phyloP scores from a whole-genome alignment of 2,797 vertebrate species.

The Enteromius argenteus region DNA sequence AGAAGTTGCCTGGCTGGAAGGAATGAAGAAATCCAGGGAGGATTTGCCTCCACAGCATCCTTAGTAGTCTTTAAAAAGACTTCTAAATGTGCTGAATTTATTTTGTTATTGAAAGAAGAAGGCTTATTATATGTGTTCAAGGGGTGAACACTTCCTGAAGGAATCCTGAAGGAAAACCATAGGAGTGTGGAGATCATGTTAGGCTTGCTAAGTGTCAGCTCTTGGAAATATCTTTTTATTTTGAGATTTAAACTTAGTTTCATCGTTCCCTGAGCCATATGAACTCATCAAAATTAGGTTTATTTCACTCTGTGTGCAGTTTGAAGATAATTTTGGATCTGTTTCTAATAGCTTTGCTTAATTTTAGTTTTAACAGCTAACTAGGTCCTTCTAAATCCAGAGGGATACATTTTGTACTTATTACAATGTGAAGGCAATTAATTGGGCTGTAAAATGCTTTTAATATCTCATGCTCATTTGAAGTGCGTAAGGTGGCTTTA shows the following conservation, averaged over 20 bases:
- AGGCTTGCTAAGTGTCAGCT: conserved; percentile 13
- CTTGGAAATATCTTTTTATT: conserved; percentile 23
- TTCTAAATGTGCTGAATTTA: conserved; percentile 39
- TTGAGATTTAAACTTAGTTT: conserved; percentile 22
- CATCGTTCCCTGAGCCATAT: conserved; percentile 25
- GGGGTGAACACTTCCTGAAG: neutral
- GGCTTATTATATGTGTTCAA: conserved; percentile 23
- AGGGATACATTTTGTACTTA: conserved; percentile 49
- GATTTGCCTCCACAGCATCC: conserved; percentile 13
- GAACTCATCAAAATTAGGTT: conserved; percentile 36
- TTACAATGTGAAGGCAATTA: conserved; percentile 51
- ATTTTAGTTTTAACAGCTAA: conserved; percentile 54
- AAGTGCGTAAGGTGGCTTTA: conserved; percentile 29
- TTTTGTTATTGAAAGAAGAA: conserved; percentile 26
- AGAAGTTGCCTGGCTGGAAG: conserved; percentile 19
- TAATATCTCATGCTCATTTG: conserved; percentile 46
- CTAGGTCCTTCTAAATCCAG: conserved; percentile 49
- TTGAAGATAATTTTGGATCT: conserved; percentile 46
- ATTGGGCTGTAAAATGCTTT: conserved; percentile 53
- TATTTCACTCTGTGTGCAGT: conserved; percentile 16
- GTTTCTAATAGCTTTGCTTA: conserved; percentile 48
- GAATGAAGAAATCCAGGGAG: conserved; percentile 28
- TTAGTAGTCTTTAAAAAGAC: conserved; percentile 35
- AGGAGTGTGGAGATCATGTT: neutral
- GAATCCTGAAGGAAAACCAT: conserved; percentile 7